Base-by-base conservation (phyloP, 1,140 invertebrate genomes). In the Telenomus remus region DNA sequence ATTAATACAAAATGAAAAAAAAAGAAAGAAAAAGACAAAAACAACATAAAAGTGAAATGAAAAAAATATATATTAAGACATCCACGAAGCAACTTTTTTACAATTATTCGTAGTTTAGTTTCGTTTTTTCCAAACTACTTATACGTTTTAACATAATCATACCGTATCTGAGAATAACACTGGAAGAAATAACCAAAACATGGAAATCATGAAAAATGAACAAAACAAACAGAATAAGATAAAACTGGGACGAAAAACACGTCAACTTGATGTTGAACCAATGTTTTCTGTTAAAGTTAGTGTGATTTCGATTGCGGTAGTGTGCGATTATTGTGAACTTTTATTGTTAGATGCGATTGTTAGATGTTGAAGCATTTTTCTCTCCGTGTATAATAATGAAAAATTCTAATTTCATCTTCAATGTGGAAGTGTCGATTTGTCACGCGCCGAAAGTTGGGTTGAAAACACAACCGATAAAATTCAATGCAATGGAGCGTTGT, bases 291-390 rank as follows among this genome's bases (percentile, higher is more conserved):
- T 75, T 75, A 43, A 75, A 68, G 68, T 75, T 53, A 57, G 71
- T 74, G 71, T 74, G 57, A 68, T 55, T 68, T 63, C 63, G 47
- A 68, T 69, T 75, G 59, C 64, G 44, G 16, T 69, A 69, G 72
- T 63, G 39, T 63, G 47, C 51, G 63, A 50, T 75, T 64, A 75
- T 64, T 69, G 72, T 75, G 54, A n/a, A 64, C 13, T 75, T 75
- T 75, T 57, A 68, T 74, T 68, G 63, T 68, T 74, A 73, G 55
- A 66, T 55, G 46, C 70, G 42, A 59, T 66, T 74, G 71, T 74
- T 66, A 69, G 64, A 75, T 69, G 72, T 75, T 75, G 56, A 75
- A 75, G 54, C 59, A 69, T 75, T 75, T 75, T 75, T 75, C 72
- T 75, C 72, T 75, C 72, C 72, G 72, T 75, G 64, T 75, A 59